These are phyloP conservation scores for Sylvilagus floridanus DNA, from an alignment of 2,797 vertebrate species.

Conservation along the genomic window DNA sequence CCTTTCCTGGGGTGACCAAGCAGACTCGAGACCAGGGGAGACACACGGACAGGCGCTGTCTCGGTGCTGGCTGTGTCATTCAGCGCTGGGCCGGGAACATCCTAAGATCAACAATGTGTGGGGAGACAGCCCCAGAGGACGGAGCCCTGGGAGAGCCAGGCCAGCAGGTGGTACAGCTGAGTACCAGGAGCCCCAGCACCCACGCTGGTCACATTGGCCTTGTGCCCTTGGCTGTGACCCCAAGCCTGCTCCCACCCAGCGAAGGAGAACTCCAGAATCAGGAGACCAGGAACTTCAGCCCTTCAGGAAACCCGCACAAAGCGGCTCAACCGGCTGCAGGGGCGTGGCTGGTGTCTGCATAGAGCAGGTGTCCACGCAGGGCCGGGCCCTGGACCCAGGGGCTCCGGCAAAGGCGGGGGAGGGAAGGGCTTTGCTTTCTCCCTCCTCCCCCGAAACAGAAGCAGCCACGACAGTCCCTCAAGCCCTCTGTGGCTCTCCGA, in stretches of 20 bases:
- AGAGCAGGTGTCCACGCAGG: too few species aligned
- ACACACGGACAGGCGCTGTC: not conserved
- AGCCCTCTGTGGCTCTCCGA: not conserved
- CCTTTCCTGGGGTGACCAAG: not conserved
- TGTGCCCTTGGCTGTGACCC: fast-evolving
- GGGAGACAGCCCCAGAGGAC: not conserved
- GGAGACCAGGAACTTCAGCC: not conserved
- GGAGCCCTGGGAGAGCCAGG: not conserved
- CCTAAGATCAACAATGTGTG: not conserved
- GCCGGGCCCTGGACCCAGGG: not conserved
- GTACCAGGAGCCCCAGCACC: fast-evolving
- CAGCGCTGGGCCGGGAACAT: not conserved
- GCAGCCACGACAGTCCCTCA: not conserved
- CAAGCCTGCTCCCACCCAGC: fast-evolving
- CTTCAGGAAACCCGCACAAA: not conserved
- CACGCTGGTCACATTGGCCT: fast-evolving
- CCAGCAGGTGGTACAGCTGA: constrained; percentile 37
- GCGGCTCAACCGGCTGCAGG: not conserved
- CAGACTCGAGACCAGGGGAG: not conserved
- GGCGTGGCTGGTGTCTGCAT: not conserved
- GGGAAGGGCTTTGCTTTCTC: too few species aligned
- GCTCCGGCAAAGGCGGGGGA: not conserved
- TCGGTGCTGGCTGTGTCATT: not conserved
- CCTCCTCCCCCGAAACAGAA: not conserved
- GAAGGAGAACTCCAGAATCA: not conserved